Base-by-base conservation (phyloP, 30 jellyfish, hydroid and myxozoan species). In the Nemopilema nomurai region DNA sequence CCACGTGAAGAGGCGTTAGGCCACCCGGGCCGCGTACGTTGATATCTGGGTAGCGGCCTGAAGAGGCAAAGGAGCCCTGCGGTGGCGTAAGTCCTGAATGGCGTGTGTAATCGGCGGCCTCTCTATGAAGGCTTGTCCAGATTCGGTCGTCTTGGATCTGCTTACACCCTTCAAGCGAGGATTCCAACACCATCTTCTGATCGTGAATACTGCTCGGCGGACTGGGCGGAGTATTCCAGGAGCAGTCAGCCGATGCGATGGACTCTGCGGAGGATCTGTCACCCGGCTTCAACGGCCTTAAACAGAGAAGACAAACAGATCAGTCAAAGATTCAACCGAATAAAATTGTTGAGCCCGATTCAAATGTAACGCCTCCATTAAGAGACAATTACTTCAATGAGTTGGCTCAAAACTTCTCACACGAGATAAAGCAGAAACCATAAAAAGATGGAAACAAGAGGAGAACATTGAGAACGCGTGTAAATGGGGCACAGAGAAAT, bases 11-110 rank as follows among this genome's bases (percentile, higher is more conserved):
- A 22, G 96, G 92, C 18, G 96, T 89, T 28, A 89, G 74, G 21
- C 96, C 96, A 49, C 96, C 96, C 1, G 96, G 96, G 16, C 96
- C 96, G 4, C 92, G 51, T n/a, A 89, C 96, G 33, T 89, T 82
- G 21, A 89, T 75, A 30, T 89, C 96, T 16, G 86, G 85, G 63
- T 80, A 69, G 31, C 92, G 87, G 7, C 88, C 84, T 16, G 82
- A 57, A 1, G 92, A 74, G 0, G 85, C 89, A 57, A 67, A 76
- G 18, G 88, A 63, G 9, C 89, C 87, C 77, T 89, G 96, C 8
- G 96, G 96, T 25, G 96, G 91, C 21, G 91, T 89, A 25, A 89
- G 83, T 29, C 96, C 96, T 25, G 80, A 71, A 41, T 80, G 86
- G 20, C 96, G 79, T 1, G 91, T n/a, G n/a, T n/a, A 41, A 52